Base-by-base conservation (phyloP, 2,888 invertebrate species). In the Hybos culiciformis region DNA sequence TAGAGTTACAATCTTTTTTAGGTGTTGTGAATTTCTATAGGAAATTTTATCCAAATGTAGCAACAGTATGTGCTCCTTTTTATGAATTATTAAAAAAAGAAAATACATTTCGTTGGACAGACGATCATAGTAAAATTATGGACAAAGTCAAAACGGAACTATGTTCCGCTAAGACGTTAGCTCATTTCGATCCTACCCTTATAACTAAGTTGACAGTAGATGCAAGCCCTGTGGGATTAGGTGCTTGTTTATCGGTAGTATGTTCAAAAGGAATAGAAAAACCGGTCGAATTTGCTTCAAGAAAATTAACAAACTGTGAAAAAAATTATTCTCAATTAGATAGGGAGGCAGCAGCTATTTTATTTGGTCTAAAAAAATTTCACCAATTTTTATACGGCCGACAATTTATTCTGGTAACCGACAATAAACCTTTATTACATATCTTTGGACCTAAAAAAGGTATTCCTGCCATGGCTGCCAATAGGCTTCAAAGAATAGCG, bases 311-410 rank as follows among this genome's bases (percentile, higher is more conserved):
- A 18, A 31, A 33, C 20, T 46, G 56, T 11, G 58, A 62, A 48
- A 47, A 49, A 36, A 53, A 53, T 26, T 60, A 62, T 48, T 49
- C 55, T 23, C 57, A 59, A 50, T 52, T 44, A 19, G 56, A 62
- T 40, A 53, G 56, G 47, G 60, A 62, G 50, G 61, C 55, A 36
- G 50, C 58, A 9, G 54, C 56, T 33, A 39, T 59, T 26, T 45
- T 54, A 21, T 58, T 53, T 49, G 57, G 54, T 17, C 49, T 59
- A 19, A 53, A 54, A 41, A 52, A 54, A 46, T 60, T 58, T 46
- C 52, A 59, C 43, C 46, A 52, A 37, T 60, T 55, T 48, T 46
- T 59, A 17, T 56, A 50, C 48, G 61, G 59, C 21, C 47, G 54
- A 8, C 46, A 54, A 14, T 63, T 62, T 47, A 52, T 45, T 5